phyloP scores from a whole-genome alignment of 2,888 invertebrate species.

The Leucophenga montana region DNA sequence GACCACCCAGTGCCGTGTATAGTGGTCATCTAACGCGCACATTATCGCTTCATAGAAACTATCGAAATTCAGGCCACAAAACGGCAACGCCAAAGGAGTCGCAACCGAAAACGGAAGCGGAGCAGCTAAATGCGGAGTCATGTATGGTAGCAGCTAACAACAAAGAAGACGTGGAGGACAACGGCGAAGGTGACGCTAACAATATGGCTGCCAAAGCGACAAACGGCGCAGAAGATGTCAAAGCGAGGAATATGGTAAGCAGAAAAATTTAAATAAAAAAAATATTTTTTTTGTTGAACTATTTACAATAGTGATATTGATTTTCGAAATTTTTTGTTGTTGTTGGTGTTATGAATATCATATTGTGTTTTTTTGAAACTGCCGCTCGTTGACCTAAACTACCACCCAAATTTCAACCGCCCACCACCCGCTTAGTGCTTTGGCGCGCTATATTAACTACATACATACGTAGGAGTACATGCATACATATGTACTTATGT shows the following conservation, averaged over 20 bases:
- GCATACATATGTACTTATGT: too few relatives aligned
- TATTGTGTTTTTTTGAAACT: too few relatives aligned
- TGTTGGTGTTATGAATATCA: slow-evolving; percentile 15
- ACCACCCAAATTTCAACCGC: neutral
- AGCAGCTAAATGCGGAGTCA: slow-evolving; percentile 21
- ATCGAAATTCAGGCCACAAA: slow-evolving; percentile 54
- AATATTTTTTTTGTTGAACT: neutral
- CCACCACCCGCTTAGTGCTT: too few relatives aligned
- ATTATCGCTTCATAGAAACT: slow-evolving; percentile 55
- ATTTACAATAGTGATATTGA: slow-evolving; percentile 23
- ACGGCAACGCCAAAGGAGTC: slow-evolving; percentile 45
- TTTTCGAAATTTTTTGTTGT: slow-evolving; percentile 21
- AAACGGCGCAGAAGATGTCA: neutral
- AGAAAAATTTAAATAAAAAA: too few relatives aligned
- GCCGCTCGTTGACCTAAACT: neutral
- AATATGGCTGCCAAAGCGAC: slow-evolving; percentile 44
- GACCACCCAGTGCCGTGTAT: slow-evolving; percentile 41
- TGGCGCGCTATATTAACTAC: too few relatives aligned
- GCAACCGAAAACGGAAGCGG: neutral
- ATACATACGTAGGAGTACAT: too few relatives aligned
- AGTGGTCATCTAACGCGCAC: slow-evolving; percentile 50
- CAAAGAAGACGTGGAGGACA: neutral
- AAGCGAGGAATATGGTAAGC: slow-evolving; percentile 10
- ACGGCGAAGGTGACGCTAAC: slow-evolving; percentile 19
- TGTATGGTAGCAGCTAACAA: slow-evolving; percentile 21